phyloP scores from a whole-genome alignment of 1,140 invertebrate genomes.

The Formica exsecta region DNA sequence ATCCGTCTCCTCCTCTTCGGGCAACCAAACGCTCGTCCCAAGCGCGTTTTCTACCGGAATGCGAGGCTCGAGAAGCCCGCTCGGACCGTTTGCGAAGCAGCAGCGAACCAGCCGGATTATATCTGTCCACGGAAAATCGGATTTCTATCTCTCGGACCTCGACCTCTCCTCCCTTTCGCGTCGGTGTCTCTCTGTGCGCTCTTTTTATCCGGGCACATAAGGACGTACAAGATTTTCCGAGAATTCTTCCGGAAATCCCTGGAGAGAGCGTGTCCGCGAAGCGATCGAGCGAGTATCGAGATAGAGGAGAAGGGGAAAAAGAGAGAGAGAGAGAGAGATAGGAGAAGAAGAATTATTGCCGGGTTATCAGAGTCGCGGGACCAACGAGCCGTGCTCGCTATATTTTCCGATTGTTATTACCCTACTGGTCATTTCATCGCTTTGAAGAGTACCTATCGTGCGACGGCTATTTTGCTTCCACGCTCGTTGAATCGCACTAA shows the following conservation, averaged over 20 bases:
- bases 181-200: constrained; percentile 18
- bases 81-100: constrained; percentile 48
- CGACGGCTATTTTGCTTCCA: constrained; percentile 51
- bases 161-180: neutral
- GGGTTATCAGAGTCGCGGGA: constrained; percentile 43
- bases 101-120: constrained; percentile 62
- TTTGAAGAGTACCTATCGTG: constrained; percentile 36
- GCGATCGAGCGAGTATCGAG: constrained; percentile 48
- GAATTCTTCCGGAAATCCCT: constrained; percentile 60
- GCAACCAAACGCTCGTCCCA: neutral
- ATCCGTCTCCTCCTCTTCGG: constrained; percentile 11
- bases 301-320: neutral
- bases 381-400: constrained; percentile 50
- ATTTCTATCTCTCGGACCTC: constrained; percentile 65
- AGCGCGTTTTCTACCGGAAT: constrained; percentile 24
- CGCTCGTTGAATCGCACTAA: constrained; percentile 52
- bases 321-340: neutral
- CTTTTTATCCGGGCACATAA: constrained; percentile 57
- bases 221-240: constrained; percentile 63
- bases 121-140: constrained; percentile 72
- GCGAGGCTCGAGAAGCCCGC: constrained; percentile 43
- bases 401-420: constrained; percentile 60
- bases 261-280: constrained; percentile 39
- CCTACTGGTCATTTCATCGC: constrained; percentile 61
- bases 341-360: constrained; percentile 45